These are phyloP conservation scores for Caradrina kadenii DNA, from an alignment of 2,888 invertebrate genomes.

Conservation along the genomic window DNA sequence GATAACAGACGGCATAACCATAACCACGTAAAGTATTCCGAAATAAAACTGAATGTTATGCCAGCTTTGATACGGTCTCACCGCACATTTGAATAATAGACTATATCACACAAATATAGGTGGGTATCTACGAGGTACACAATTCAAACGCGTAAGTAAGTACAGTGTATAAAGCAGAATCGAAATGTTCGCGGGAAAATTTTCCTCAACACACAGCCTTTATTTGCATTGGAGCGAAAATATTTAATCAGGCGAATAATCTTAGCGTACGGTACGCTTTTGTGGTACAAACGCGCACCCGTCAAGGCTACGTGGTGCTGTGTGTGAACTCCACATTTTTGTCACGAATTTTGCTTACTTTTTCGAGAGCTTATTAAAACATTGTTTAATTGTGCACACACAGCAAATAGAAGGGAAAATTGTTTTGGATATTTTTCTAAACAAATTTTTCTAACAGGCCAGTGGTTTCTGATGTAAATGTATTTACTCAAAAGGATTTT, in stretches of 20 bases:
- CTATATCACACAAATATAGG: constrained; percentile 34
- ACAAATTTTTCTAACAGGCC: background rate
- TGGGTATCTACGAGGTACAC: constrained; percentile 42
- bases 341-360: constrained; percentile 1
- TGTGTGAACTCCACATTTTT: constrained; percentile 38
- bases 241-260: constrained; percentile 90
- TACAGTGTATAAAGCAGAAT: constrained; percentile 70
- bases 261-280: constrained; percentile 84
- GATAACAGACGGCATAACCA: constrained; percentile 11
- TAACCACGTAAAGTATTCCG: constrained; percentile 27
- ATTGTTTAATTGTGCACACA: constrained; percentile 11
- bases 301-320: constrained; percentile 66
- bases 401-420: background rate
- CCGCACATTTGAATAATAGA: constrained; percentile 51
- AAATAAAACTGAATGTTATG: constrained; percentile 49
- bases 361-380: constrained; percentile 15
- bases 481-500: too few relatives aligned
- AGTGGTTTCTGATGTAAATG: background rate
- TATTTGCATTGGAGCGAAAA: constrained; percentile 89
- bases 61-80: constrained; percentile 48
- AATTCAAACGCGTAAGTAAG: constrained; percentile 69
- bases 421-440: background rate
- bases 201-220: constrained; percentile 77
- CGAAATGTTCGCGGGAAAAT: constrained; percentile 76
- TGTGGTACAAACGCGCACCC: constrained; percentile 79